Conservation (phyloP, 1,140 invertebrate species). For the Pentalonia nigronervosa region DNA sequence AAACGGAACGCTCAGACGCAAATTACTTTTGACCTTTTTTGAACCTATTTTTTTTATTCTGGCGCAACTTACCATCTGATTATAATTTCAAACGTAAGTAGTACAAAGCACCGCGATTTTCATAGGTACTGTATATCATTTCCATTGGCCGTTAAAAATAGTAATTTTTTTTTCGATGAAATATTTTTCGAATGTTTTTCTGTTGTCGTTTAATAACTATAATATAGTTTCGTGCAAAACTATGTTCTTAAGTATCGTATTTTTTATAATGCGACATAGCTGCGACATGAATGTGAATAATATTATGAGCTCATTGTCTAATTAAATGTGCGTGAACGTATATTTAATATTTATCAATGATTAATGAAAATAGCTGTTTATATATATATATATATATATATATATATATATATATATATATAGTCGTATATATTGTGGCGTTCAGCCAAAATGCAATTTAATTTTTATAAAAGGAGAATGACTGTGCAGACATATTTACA, state of each 20-base stretch:
- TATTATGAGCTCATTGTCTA: background rate
- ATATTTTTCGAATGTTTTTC: background rate
- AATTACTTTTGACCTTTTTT: background rate
- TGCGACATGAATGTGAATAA: background rate
- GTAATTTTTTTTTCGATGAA: background rate
- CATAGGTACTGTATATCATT: background rate
- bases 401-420: background rate
- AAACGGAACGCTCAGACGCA: background rate
- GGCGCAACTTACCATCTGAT: background rate
- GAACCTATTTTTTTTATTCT: background rate
- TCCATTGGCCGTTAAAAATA: background rate
- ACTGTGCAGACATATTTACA: background rate
- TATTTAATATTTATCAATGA: conserved; percentile 10
- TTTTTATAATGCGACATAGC: background rate
- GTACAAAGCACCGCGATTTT: background rate
- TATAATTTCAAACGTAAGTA: background rate
- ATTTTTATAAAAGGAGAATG: background rate
- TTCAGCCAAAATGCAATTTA: background rate
- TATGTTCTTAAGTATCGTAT: background rate
- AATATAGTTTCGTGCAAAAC: background rate
- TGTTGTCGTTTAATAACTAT: background rate
- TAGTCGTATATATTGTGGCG: background rate
- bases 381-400: background rate
- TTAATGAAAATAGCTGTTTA: background rate
- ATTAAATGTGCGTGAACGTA: background rate